A percentile compares a stretch with the other conserved stretches of the same genome.
phyloP scores from a whole-genome alignment of 2,888 invertebrate genomes.

The Gibbula magus region DNA sequence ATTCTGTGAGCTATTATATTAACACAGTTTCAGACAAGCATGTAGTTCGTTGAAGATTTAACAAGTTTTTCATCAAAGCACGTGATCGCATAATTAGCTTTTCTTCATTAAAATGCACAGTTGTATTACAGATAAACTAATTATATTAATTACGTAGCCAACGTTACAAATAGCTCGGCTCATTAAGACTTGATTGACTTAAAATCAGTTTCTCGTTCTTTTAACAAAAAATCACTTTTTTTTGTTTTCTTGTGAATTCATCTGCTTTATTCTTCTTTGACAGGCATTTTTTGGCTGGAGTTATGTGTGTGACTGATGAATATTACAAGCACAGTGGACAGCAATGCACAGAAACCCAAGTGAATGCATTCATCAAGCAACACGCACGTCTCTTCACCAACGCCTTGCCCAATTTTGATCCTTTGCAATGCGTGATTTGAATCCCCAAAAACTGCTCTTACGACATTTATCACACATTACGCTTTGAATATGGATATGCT shows the following conservation, averaged over 20 bases:
- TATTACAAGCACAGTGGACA: constrained; percentile 24
- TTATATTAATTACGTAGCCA: neutral
- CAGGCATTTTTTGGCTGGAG: constrained; percentile 26
- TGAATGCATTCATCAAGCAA: constrained; percentile 17
- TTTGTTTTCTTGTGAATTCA: neutral
- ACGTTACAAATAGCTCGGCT: neutral
- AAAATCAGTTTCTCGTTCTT: neutral
- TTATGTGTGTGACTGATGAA: constrained; percentile 24
- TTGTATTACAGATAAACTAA: neutral
- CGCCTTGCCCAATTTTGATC: constrained; percentile 15
- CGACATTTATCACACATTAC: no score
- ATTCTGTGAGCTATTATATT: neutral
- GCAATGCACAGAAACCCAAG: constrained; percentile 16
- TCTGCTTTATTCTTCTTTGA: neutral
- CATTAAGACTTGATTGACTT: no score
- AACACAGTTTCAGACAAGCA: neutral
- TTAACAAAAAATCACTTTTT: neutral
- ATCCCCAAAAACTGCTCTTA: no score
- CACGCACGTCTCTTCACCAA: constrained; percentile 16
- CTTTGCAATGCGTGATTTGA: constrained; percentile 20
- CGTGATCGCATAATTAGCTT: neutral
- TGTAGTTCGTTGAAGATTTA: neutral
- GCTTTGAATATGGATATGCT: no score
- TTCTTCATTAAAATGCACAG: neutral
- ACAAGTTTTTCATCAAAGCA: neutral